Percentiles rank a stretch among this genome's conserved stretches.
These are phyloP conservation scores for Linyphia triangularis DNA, from an alignment of 2,888 invertebrate species.

Conservation along the genomic window DNA sequence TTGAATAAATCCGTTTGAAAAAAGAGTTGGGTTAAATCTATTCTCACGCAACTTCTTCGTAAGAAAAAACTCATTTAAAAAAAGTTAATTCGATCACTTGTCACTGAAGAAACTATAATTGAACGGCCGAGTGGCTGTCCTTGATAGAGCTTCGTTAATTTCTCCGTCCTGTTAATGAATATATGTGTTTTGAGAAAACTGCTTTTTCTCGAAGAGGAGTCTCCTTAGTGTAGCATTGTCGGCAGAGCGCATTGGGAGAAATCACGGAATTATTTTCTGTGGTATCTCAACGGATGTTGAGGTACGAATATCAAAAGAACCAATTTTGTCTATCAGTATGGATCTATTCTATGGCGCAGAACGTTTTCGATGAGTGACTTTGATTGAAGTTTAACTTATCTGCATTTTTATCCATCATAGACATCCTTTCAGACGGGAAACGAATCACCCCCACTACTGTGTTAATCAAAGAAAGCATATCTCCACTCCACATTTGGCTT, in stretches of 20 bases:
- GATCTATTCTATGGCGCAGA: not conserved
- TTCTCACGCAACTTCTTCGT: not conserved
- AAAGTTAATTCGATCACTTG: not conserved
- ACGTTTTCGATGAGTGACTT: not conserved
- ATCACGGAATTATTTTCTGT: conserved; percentile 8
- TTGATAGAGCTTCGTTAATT: not conserved
- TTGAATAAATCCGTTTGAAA: too few species aligned
- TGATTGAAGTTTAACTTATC: not conserved
- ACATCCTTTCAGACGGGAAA: not conserved
- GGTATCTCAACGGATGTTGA: conserved; percentile 20
- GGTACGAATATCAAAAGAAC: not conserved
- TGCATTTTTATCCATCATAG: too few species aligned
- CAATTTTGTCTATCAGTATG: not conserved
- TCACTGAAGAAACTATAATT: not conserved
- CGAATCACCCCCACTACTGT: not conserved
- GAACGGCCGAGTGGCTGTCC: not conserved
- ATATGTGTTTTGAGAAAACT: not conserved
- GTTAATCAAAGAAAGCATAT: not conserved
- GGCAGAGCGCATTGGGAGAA: conserved; percentile 15
- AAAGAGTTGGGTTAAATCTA: too few species aligned
- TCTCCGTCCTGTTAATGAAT: not conserved
- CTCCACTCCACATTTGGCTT: too few species aligned
- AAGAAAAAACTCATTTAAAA: not conserved
- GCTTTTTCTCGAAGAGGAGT: conserved; percentile 9
- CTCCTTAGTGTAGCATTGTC: not conserved